Evolutionary conservation across 2,888 invertebrate genomes (phyloP), one percentile per base, ranked within the genome.

Genomic region (Zygogramma bicolorata): DNA sequence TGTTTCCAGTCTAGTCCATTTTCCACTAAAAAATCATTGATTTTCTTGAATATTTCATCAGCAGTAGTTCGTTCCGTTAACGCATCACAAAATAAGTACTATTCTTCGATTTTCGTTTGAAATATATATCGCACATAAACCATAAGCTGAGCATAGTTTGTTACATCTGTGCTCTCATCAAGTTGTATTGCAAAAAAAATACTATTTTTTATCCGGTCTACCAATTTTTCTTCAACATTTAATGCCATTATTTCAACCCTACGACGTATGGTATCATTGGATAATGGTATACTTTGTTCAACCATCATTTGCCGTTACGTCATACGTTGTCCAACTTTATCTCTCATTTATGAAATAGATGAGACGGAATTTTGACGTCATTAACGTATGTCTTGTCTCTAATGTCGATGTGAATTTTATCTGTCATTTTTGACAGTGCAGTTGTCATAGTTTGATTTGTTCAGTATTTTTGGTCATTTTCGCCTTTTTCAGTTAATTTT

Each of bases 91-190:
- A 57, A 57, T 49, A 49, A 49, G n/a, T 49, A 49, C 6, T 49
- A 6, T 49, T 49, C 49, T 49, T 49, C n/a, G n/a, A 49, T 49
- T 49, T 49, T 49, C 6, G 49, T 49, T 49, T 49, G 6, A 49
- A 49, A 49, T 13, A 49, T 49, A 13, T 49, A 4, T 31, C 13
- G 60, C 29, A 60, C 60, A 60, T 60, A 60, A 60, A 29, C 53
- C 58, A 58, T 58, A 58, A 58, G 58, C 40, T 61, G 34, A 20
- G 61, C 61, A 61, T 61, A 34, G 40, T 61, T 61, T 61, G 40
- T 38, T 38, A 61, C 61, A 61, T 61, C 20, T 61, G 61, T 61
- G 61, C 61, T 61, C 61, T 61, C 61, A 61, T 61, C 31, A 3
- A 60, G 60, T 60, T 60, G 60, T 60, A 60, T 38, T 61, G 61